phyloP scores from a whole-genome alignment of 2,888 invertebrate genomes.

The Agrochola litura region DNA sequence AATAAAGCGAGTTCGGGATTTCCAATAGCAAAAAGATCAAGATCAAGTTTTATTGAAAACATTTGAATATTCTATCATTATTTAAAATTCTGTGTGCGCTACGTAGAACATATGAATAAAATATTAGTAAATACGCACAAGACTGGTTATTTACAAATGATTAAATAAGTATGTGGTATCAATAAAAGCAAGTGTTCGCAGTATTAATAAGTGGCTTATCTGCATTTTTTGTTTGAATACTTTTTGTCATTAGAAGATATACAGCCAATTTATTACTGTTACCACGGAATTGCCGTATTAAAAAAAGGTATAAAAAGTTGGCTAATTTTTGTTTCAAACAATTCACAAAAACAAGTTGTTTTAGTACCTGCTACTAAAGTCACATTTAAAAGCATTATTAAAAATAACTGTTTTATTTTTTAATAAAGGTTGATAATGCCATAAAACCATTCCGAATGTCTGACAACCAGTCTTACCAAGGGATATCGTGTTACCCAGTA shows the following conservation, averaged over 20 bases:
- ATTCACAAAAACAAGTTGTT: neutral
- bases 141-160: neutral
- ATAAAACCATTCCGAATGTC: no score
- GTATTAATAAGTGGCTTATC: neutral
- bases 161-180: neutral
- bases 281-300: no score
- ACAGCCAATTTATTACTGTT: neutral
- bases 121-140: neutral
- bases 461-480: no score
- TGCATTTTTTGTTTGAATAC: neutral
- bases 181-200: slow-evolving; percentile 10
- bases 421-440: neutral
- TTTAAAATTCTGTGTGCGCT: neutral
- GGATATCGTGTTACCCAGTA: no score
- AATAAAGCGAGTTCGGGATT: slow-evolving; percentile 23
- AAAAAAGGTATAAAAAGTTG: neutral
- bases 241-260: neutral
- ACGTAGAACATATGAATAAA: slow-evolving; percentile 30
- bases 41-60: slow-evolving; percentile 1
- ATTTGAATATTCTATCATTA: slow-evolving; percentile 27
- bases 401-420: neutral
- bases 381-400: neutral
- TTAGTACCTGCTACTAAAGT: slow-evolving; percentile 1
- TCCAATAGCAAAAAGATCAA: slow-evolving; percentile 19
- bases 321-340: neutral